These are phyloP conservation scores for Oreocharis arfaki DNA, from an alignment of 2,113 vertebrate species.

Conservation along the genomic window DNA sequence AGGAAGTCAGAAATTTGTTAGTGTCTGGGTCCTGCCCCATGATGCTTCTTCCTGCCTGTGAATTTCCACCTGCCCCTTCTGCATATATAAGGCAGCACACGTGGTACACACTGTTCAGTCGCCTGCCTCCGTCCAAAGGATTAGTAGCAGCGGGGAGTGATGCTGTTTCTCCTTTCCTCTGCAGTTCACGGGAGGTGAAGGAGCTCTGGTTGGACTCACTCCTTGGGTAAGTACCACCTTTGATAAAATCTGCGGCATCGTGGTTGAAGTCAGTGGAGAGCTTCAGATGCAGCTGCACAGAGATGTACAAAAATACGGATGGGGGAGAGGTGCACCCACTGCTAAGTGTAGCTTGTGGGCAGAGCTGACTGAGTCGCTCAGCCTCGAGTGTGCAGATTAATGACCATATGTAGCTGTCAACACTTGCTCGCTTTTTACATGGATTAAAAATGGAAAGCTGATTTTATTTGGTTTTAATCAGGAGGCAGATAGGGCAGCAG, in stretches of 20 bases:
- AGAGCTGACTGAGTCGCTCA: not conserved
- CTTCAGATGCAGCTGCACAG: not conserved
- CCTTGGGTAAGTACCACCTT: conserved; percentile 73
- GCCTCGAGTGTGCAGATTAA: not conserved
- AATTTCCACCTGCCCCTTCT: conserved; percentile 79
- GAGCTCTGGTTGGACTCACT: conserved; percentile 79
- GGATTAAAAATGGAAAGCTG: conserved; percentile 3
- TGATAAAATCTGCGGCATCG: not conserved
- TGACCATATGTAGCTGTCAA: not conserved
- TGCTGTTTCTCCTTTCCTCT: conserved; percentile 68
- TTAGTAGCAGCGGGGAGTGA: conserved; percentile 64
- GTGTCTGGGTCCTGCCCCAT: conserved; percentile 64
- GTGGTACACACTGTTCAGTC: conserved; percentile 40
- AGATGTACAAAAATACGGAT: not conserved
- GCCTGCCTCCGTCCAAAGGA: conserved; percentile 47
- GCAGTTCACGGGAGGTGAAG: conserved; percentile 76
- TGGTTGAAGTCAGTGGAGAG: not conserved
- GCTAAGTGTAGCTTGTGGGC: not conserved
- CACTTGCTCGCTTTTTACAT: not conserved
- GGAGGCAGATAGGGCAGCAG: not conserved
- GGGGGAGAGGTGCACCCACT: not conserved
- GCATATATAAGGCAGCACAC: conserved; percentile 68
- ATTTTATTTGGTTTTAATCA: not conserved
- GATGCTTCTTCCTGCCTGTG: conserved; percentile 85
- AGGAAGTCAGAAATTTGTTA: conserved; percentile 78